These are phyloP conservation scores for Lipophrys pholis DNA, from an alignment of 2,113 vertebrate species.

Conservation along the genomic window DNA sequence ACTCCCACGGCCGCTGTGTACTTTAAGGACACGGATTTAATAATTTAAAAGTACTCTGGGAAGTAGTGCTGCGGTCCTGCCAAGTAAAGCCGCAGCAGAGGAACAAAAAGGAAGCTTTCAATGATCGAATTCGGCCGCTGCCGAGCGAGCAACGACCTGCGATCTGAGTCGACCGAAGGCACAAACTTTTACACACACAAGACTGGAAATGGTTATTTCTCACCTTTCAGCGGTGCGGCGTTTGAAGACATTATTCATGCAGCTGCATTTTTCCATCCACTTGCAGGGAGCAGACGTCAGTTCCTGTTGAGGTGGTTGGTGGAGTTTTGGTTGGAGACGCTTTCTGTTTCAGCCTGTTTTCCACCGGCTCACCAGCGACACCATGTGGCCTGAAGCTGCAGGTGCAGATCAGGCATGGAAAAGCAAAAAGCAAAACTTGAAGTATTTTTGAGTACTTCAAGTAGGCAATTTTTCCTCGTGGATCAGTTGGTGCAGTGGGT, in stretches of 20 bases:
- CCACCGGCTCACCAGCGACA: constrained; percentile 41
- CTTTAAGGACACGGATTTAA: constrained; percentile 45
- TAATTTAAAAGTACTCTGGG: constrained; percentile 64
- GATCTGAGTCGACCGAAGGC: neutral
- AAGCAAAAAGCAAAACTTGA: too few relatives aligned
- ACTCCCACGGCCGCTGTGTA: neutral
- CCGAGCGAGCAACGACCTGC: neutral
- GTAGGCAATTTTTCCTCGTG: too few relatives aligned
- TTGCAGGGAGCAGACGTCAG: constrained; percentile 80
- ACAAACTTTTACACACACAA: constrained; percentile 43
- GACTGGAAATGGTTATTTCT: constrained; percentile 32
- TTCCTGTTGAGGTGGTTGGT: constrained; percentile 78
- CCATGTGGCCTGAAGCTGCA: neutral
- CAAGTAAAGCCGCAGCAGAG: constrained; percentile 57
- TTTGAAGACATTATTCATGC: constrained; percentile 82
- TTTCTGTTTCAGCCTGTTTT: constrained; percentile 12
- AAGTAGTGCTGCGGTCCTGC: constrained; percentile 36
- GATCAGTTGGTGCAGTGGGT: too few relatives aligned
- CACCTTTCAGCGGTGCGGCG: constrained; percentile 78
- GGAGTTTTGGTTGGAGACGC: constrained; percentile 27
- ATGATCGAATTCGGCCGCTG: neutral
- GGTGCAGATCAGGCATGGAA: neutral
- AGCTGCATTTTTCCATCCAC: constrained; percentile 82
- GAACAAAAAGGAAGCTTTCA: constrained; percentile 35
- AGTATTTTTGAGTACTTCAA: too few relatives aligned